A percentile compares a stretch with the other conserved stretches of the same genome.
Conservation (phyloP, 2,888 invertebrate genomes). For the Dynastes hyllus region DNA sequence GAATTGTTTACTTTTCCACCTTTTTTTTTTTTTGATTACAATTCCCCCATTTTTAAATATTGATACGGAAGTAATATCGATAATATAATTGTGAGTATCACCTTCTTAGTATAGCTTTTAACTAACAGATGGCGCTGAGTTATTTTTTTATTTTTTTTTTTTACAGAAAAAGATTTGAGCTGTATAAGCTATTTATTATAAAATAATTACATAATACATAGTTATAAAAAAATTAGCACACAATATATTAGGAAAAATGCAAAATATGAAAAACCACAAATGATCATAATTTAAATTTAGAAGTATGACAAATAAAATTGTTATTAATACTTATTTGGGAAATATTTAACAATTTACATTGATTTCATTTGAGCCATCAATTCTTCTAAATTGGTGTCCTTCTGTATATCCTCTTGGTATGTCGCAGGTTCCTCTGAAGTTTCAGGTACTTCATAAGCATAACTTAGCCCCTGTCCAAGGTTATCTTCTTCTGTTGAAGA, state of each 20-base stretch:
- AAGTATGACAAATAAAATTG: conserved; percentile 2
- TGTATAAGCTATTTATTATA: no score
- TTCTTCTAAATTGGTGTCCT: conserved; percentile 85
- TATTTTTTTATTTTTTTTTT: no score
- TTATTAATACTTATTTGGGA: conserved; percentile 1
- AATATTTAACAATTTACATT: conserved; percentile 72
- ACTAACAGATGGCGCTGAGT: no score
- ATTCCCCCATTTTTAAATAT: no score
- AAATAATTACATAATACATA: no score
- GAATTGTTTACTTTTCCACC: no score
- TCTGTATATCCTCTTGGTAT: conserved; percentile 55
- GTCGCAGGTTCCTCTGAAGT: conserved; percentile 66
- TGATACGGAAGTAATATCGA: no score
- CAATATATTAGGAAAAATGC: neutral
- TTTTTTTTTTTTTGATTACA: no score
- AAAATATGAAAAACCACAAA: conserved; percentile 16
- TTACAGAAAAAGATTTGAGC: no score
- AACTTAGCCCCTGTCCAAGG: conserved; percentile 63
- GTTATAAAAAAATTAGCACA: conserved; percentile 16
- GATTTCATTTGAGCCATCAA: conserved; percentile 95
- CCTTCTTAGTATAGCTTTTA: no score
- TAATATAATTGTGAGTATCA: no score
- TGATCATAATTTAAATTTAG: neutral
- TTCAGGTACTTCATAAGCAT: conserved; percentile 78
- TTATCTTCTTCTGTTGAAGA: conserved; percentile 66